Evolutionary conservation across 2,888 invertebrate species (phyloP), one percentile per base, ranked within the genome.

Genomic region (Hypselothyrea guttata): DNA sequence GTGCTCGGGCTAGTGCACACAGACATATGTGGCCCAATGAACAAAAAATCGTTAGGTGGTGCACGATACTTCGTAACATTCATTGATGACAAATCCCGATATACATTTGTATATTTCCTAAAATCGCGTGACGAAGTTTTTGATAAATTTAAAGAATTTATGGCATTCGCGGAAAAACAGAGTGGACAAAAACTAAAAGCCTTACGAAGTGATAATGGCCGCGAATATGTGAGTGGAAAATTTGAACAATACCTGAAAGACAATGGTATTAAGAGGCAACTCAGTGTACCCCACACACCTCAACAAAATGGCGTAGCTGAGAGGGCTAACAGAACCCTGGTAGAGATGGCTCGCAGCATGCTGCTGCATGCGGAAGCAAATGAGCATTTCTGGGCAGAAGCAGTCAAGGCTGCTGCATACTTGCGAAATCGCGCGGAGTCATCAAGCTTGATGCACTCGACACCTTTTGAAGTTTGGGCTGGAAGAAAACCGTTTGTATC

Each of bases 11-110:
- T 48, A 16, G 18, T 48, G n/a, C 38, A 48, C n/a, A 34, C 33
- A 8, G 33, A 34, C 33, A 49, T 49, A 33, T 42, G 51, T 34
- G 49, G 49, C 1, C 41, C 33, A 27, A 42, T 42, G 4, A 41
- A 13, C 13, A 41, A 28, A 28, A 1, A 3, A 1, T 31, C 42
- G 4, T 11, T 27, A 7, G 30, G 35, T 7, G 28, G 41, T 2
- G 41, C 41, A 8, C 28, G 30, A 4, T 41, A 41, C 8, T 41
- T 41, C 15, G 41, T 9, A 9, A 30, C 28, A 15, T 41, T 28
- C 30, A 30, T 41, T 3, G 30, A 42, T 30, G 41, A 42, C 7
- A 15, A 13, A 4, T 18, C 38, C 11, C 38, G 38, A n/a, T 38
- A 22, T 38, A 22, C 38, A 22, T n/a, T 11, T 13, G 41, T 41